These are phyloP conservation scores for Pelecanoides urinatrix DNA, from an alignment of 2,113 vertebrate genomes.

Conservation along the genomic window DNA sequence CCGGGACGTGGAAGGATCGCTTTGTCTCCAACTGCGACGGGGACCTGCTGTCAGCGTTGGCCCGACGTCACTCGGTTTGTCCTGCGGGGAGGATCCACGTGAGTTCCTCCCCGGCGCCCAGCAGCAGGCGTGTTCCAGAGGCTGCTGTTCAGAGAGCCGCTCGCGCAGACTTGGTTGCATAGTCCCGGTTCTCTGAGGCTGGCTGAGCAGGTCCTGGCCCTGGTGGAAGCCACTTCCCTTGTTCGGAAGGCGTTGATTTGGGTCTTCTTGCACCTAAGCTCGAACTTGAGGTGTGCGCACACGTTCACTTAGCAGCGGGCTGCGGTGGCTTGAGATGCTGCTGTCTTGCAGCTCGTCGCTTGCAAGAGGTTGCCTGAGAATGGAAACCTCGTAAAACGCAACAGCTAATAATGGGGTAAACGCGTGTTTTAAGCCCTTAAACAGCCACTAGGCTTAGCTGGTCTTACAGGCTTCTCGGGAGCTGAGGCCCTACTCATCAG, in stretches of 20 bases:
- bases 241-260: fast-evolving
- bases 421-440: neutral
- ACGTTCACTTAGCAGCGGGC: fast-evolving
- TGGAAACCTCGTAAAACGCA: neutral
- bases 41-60: no score
- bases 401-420: neutral
- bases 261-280: neutral
- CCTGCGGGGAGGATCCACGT: neutral
- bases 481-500: neutral
- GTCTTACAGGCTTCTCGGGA: neutral
- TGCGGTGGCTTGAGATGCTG: neutral
- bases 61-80: fast-evolving
- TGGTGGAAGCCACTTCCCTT: no score
- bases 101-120: neutral
- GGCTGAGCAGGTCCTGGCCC: neutral
- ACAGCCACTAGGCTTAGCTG: neutral
- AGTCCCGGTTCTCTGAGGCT: neutral
- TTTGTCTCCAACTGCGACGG: neutral
- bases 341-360: neutral
- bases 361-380: neutral
- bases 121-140: neutral
- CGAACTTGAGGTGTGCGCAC: neutral
- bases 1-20: neutral
- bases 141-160: neutral
- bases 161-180: fast-evolving